Evolutionary conservation across 2,888 invertebrate genomes (phyloP).

Genomic region (Apamea crenata): DNA sequence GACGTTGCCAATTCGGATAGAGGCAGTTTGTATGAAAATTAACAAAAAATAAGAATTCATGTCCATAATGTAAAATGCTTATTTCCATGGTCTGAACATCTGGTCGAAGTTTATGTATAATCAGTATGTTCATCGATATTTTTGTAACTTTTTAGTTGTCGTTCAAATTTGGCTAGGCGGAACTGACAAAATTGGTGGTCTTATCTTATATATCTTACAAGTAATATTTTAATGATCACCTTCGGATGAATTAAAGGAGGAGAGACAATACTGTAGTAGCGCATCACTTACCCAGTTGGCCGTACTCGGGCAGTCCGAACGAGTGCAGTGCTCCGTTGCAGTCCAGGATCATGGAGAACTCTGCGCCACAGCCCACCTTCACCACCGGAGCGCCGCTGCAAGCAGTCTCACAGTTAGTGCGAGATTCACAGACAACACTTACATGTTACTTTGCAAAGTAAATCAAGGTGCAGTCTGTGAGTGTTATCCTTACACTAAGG

Average conservation of each 20-base stretch:
- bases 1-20: too few species aligned
- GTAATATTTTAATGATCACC: neutral
- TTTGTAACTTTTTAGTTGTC: too few species aligned
- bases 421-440: neutral
- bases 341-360: slow-evolving; percentile 97
- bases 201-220: neutral
- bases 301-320: slow-evolving; percentile 98
- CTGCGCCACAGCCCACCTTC: slow-evolving; percentile 97
- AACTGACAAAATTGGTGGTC: neutral
- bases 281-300: slow-evolving; percentile 92
- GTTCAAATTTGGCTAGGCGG: too few species aligned
- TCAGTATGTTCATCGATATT: too few species aligned
- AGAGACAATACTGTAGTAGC: too few species aligned
- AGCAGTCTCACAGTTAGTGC: neutral
- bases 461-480: neutral
- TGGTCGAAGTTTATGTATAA: too few species aligned
- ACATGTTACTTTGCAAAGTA: neutral
- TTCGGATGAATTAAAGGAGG: too few species aligned
- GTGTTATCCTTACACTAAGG: neutral
- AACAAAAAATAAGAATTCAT: too few species aligned
- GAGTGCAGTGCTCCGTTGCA: slow-evolving; percentile 96
- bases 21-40: too few species aligned
- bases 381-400: slow-evolving; percentile 95
- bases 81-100: too few species aligned
- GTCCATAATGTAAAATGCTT: too few species aligned